phyloP scores from a whole-genome alignment of 2,797 vertebrate species.

The Ptychadena robeensis region DNA sequence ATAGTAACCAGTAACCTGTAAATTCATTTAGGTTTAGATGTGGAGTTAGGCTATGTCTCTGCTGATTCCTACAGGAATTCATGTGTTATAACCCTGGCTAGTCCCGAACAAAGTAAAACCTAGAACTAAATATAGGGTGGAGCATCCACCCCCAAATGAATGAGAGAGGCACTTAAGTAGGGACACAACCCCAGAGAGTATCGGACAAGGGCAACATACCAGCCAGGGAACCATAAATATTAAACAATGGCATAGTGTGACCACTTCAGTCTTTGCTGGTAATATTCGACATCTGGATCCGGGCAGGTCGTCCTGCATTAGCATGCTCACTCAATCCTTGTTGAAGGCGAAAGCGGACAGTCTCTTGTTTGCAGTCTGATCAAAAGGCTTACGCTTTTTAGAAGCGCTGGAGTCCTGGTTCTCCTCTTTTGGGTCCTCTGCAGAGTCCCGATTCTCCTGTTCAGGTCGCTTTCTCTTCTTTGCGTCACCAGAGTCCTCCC shows the following conservation, averaged over 20 bases:
- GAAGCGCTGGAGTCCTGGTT: conserved; percentile 66
- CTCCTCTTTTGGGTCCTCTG: conserved; percentile 63
- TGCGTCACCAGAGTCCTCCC: conserved; percentile 65
- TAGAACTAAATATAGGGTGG: too few species aligned
- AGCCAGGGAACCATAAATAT: not conserved
- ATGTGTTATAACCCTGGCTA: too few species aligned
- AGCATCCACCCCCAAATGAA: too few species aligned
- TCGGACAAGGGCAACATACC: not conserved
- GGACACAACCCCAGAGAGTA: too few species aligned
- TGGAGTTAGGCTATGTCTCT: too few species aligned
- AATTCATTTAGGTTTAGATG: too few species aligned
- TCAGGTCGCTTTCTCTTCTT: conserved; percentile 84
- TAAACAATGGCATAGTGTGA: too few species aligned
- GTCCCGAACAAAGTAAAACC: too few species aligned
- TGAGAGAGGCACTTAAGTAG: too few species aligned
- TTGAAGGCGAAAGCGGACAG: conserved; percentile 90
- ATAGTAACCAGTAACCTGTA: too few species aligned
- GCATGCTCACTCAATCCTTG: conserved; percentile 69
- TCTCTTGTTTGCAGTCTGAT: conserved; percentile 74
- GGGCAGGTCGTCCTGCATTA: too few species aligned
- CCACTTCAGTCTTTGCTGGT: not conserved
- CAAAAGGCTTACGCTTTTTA: conserved; percentile 82
- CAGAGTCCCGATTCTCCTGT: conserved; percentile 60
- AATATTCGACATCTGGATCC: not conserved
- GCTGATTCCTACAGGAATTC: too few species aligned